Evolutionary conservation across 2,113 vertebrate species (phyloP).

Genomic region (Pachycephala philippinensis): DNA sequence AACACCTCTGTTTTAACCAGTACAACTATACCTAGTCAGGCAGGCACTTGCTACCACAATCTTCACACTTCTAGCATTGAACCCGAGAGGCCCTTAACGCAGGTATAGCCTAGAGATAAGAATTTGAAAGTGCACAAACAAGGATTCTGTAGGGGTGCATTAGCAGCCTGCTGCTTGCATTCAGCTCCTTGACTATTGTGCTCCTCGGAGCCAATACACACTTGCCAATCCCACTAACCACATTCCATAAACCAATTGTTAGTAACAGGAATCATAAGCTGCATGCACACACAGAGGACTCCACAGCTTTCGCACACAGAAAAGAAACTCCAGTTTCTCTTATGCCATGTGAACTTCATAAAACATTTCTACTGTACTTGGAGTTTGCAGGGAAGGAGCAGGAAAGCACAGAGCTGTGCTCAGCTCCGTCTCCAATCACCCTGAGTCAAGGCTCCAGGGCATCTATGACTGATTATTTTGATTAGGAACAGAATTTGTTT

Average conservation of each 20-base stretch:
- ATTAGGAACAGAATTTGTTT: not conserved
- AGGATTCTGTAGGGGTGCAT: not conserved
- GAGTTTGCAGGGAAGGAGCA: not conserved
- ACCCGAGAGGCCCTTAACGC: not conserved
- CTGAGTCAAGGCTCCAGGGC: not conserved
- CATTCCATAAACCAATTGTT: conserved; percentile 1
- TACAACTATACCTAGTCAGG: not conserved
- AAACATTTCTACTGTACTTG: not conserved
- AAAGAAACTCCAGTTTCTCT: not conserved
- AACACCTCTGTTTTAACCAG: not conserved
- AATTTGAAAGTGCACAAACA: not conserved
- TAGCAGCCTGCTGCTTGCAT: not conserved
- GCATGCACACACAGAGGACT: not conserved
- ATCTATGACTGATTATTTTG: accelerated
- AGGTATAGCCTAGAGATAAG: not conserved
- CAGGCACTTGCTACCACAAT: not conserved
- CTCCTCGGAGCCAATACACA: not conserved
- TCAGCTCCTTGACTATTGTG: not conserved
- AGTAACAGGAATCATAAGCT: not conserved
- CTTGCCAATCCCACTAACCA: conserved; percentile 5
- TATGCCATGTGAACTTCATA: not conserved
- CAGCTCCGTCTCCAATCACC: not conserved
- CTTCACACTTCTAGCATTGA: not conserved
- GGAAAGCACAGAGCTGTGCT: not conserved
- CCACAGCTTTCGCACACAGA: not conserved